Evolutionary conservation across 1,140 invertebrate genomes (phyloP).

Genomic region (Stegodyphus dumicola): DNA sequence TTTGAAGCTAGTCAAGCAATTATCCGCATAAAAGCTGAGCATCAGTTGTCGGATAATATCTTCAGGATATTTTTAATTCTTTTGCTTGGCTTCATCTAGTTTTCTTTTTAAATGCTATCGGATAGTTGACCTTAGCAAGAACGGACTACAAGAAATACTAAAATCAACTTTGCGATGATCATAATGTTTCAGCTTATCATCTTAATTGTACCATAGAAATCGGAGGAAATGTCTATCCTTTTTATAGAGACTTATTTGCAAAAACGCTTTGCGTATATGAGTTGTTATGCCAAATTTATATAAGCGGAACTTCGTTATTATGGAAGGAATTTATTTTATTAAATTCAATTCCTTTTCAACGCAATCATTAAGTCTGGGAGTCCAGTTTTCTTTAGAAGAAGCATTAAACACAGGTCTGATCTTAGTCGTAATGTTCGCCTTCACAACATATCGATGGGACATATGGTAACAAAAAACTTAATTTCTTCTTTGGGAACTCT

Average conservation of each 20-base stretch:
- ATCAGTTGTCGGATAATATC: too few species aligned
- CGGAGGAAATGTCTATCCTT: conserved; percentile 29
- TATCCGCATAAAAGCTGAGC: too few species aligned
- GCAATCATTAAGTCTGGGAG: conserved; percentile 42
- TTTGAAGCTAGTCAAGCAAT: too few species aligned
- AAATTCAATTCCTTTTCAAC: conserved; percentile 55
- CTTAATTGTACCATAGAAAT: conserved; percentile 1
- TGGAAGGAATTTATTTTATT: conserved; percentile 59
- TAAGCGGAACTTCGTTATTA: conserved; percentile 63
- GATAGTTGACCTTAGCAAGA: conserved; percentile 13
- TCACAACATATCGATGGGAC: conserved; percentile 61
- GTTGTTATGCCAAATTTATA: conserved; percentile 36
- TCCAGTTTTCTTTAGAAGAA: conserved; percentile 14
- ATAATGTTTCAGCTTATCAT: conserved; percentile 10
- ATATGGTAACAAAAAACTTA: conserved; percentile 53
- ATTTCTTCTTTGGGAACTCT: conserved; percentile 30
- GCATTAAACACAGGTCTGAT: conserved; percentile 45
- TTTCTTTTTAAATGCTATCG: conserved; percentile 12
- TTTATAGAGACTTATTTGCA: conserved; percentile 19
- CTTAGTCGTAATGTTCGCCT: conserved; percentile 45
- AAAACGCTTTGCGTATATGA: conserved; percentile 60
- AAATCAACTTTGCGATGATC: conserved; percentile 5
- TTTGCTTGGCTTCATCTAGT: not conserved
- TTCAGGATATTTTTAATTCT: not conserved
- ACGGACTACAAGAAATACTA: conserved; percentile 10